Conservation (phyloP, 2,888 invertebrate species). For the Euspilapteryx auroguttella region DNA sequence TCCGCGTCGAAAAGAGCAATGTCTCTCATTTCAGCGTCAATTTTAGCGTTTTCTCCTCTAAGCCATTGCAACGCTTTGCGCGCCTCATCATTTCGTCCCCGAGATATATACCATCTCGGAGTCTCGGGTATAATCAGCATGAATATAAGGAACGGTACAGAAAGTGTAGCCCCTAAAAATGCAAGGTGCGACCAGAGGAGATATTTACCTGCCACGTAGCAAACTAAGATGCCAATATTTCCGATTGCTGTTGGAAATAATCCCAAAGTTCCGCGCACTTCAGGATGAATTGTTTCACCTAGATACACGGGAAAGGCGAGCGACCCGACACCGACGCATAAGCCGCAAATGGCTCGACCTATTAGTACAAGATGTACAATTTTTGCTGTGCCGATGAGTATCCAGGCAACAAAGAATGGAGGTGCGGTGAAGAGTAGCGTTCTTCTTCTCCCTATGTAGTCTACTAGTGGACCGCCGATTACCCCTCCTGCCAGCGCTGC, state of each 20-base stretch:
- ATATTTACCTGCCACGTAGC: constrained; percentile 79
- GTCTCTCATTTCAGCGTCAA: constrained; percentile 76
- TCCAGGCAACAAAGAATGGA: constrained; percentile 82
- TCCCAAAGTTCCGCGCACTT: constrained; percentile 88
- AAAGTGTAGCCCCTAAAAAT: constrained; percentile 72
- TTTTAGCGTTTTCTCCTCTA: constrained; percentile 76
- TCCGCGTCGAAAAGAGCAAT: constrained; percentile 73
- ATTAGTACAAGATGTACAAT: constrained; percentile 72
- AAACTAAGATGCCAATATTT: constrained; percentile 79
- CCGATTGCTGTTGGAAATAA: constrained; percentile 85
- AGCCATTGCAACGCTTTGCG: constrained; percentile 80
- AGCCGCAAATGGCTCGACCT: constrained; percentile 82
- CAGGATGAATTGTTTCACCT: constrained; percentile 90
- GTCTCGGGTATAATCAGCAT: constrained; percentile 91
- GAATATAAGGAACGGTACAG: constrained; percentile 77
- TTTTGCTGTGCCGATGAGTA: constrained; percentile 75
- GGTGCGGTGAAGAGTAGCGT: constrained; percentile 79
- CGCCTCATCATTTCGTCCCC: constrained; percentile 74
- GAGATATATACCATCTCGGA: constrained; percentile 87
- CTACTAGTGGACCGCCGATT: constrained; percentile 81
- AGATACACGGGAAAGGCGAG: constrained; percentile 90
- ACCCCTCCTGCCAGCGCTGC: constrained; percentile 86
- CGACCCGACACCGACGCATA: constrained; percentile 87
- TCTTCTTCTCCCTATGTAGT: constrained; percentile 81
- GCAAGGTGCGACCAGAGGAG: constrained; percentile 84